These are phyloP conservation scores for pig (Sus scrofa) DNA, from an alignment of 2,113 vertebrate genomes.

Conservation along the genomic window T2T-Sscrofa CM000814.6:69992501-69993000, in stretches of 20 bases:
- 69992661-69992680: conserved; percentile 98
- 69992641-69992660: conserved; percentile 94
- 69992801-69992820: fast-evolving
- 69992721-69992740: conserved; percentile 97
- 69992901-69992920: background rate
- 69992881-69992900: background rate
- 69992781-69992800: background rate
- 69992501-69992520: fast-evolving
- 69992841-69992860: background rate
- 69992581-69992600: conserved; percentile 96
- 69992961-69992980: background rate
- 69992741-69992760: conserved; percentile 94
- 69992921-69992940: background rate
- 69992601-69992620: conserved; percentile 97
- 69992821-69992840: background rate
- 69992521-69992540: conserved; percentile 94
- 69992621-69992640: conserved; percentile 97
- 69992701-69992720: conserved; percentile 96
- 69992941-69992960: background rate
- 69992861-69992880: background rate
- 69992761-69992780: background rate
- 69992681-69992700: conserved; percentile 96
- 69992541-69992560: conserved; percentile 96
- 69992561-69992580: conserved; percentile 94
- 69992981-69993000: background rate